These are phyloP conservation scores for Iguana delicatissima DNA, from an alignment of 2,797 vertebrate genomes.

Conservation along the genomic window DNA sequence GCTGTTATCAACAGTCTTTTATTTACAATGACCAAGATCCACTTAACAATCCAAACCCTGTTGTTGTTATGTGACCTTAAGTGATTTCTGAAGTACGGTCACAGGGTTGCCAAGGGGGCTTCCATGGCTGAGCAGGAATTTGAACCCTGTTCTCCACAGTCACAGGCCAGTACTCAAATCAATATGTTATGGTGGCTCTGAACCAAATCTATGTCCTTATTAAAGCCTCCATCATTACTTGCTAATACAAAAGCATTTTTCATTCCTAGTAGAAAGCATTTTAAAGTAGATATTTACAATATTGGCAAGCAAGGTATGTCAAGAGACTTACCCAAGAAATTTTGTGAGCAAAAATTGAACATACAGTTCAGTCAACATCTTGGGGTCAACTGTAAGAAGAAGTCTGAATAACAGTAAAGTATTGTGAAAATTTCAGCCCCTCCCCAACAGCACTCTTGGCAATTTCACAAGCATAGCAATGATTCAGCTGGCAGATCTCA, in stretches of 20 bases:
- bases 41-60: neutral
- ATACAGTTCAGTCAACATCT: conserved; percentile 59
- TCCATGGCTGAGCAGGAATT: too few relatives aligned
- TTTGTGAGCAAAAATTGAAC: conserved; percentile 41
- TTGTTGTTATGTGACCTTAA: too few relatives aligned
- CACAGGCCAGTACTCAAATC: too few relatives aligned
- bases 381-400: conserved; percentile 58
- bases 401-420: conserved; percentile 72
- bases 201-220: neutral
- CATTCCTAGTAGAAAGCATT: neutral
- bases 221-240: neutral
- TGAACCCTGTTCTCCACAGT: too few relatives aligned
- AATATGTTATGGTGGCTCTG: neutral
- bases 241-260: neutral
- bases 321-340: neutral
- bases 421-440: conserved; percentile 68
- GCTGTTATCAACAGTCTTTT: neutral
- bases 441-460: conserved; percentile 65
- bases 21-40: neutral
- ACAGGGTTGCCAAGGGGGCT: too few relatives aligned
- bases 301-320: neutral
- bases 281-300: neutral
- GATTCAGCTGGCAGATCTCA: conserved; percentile 76
- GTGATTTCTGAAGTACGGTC: too few relatives aligned
- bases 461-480: conserved; percentile 74